phyloP scores from a whole-genome alignment of 2,797 vertebrate genomes.

The Melanotaenia maccullochi region DNA sequence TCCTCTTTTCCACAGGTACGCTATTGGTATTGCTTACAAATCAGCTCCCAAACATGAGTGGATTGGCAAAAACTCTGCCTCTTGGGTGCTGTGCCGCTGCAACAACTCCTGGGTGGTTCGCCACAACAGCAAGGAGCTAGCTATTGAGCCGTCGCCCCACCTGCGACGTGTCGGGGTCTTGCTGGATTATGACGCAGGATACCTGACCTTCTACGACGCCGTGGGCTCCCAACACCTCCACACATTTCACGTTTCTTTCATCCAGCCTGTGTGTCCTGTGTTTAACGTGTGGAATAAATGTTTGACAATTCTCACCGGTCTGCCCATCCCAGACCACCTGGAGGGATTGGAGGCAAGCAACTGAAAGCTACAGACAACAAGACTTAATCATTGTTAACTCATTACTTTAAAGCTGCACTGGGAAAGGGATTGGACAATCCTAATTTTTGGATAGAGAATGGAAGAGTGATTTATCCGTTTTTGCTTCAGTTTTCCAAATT shows the following conservation, averaged over 20 bases:
- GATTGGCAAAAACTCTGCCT: constrained; percentile 96
- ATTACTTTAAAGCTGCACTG: constrained; percentile 49
- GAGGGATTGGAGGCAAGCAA: constrained; percentile 89
- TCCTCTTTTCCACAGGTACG: constrained; percentile 86
- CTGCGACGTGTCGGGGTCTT: constrained; percentile 93
- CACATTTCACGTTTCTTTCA: constrained; percentile 93
- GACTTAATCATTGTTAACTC: constrained; percentile 19
- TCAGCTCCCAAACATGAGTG: constrained; percentile 97
- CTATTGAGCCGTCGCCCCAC: constrained; percentile 94
- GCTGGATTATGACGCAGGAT: constrained; percentile 95
- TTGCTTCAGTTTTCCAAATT: constrained; percentile 25
- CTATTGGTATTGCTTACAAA: constrained; percentile 96
- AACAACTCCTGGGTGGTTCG: constrained; percentile 96
- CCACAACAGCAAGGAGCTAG: constrained; percentile 95
- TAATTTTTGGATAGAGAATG: constrained; percentile 8
- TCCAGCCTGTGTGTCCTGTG: constrained; percentile 95
- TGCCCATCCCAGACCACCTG: constrained; percentile 97
- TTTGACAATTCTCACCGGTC: constrained; percentile 95
- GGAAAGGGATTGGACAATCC: constrained; percentile 26
- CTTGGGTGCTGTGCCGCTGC: constrained; percentile 97
- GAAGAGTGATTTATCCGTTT: constrained; percentile 8
- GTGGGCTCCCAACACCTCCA: constrained; percentile 96
- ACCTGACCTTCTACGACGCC: constrained; percentile 94
- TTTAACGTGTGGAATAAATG: constrained; percentile 99
- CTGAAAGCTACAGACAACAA: constrained; percentile 37